Base-by-base conservation (phyloP, 2,888 invertebrate genomes). In the Meiosimyza decipiens region DNA sequence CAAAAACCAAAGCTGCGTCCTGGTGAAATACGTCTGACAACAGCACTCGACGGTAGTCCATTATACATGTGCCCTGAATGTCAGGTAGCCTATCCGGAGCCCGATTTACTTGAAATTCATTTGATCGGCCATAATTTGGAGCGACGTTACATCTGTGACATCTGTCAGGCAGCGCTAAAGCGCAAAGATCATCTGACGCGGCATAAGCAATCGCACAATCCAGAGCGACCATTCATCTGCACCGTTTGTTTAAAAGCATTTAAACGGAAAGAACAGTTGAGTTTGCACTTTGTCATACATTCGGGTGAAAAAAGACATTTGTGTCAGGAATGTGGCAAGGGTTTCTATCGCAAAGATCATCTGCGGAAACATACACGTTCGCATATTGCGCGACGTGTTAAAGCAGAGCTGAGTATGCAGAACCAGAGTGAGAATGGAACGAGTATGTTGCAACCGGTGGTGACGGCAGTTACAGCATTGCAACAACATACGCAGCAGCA, bases 181-280 rank as follows among this genome's bases (percentile, higher is more conserved):
- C 91, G 95, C 54, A 95, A 95, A 83, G 95, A 95, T 87, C 95
- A 95, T 82, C 87, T 95, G 73, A 95, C 95, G 4, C 91, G 95
- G 0, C 95, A 95, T 88, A 95, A 95, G 84, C 95, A 95, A 84
- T 94, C 94, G 62, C 95, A 95, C 87, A 95, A 95, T 88, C 95
- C 95, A 0, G 95, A 95, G 82, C 89, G 95, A 72, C 95, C 95
- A 11, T 95, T 94, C 87, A 94, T 94, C 9, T 95, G 95, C 87
- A 92, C 94, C 12, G 94, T 95, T 49, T 95, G 95, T 82, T 88
- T 94, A 75, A 95, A 95, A 82, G 94, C 94, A 0, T 95, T 95
- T 87, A 95, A 95, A 81, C 91, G 95, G 79, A 95, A 95, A 89
- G 95, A 96, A 83, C 95, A 96, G 78, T 89, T 96, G 52, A 95